Evolutionary conservation across 2,113 vertebrate species (phyloP).

Genomic region (Pedetes capensis): DNA sequence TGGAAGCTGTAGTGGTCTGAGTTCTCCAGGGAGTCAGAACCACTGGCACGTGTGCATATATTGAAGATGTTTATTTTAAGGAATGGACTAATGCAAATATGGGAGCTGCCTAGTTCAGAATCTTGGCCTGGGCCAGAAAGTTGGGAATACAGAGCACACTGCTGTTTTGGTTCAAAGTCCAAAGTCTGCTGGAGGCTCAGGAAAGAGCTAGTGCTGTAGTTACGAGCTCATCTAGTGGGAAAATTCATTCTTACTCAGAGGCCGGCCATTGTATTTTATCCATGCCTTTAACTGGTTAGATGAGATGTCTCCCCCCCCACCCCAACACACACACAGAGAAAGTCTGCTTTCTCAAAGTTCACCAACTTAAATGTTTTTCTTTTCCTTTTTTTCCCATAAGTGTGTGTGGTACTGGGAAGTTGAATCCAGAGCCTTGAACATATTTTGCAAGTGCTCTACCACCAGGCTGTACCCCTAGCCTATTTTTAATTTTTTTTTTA

Average conservation of each 20-base stretch:
- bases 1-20: not conserved
- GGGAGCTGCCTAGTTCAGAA: not conserved
- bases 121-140: not conserved
- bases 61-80: not conserved
- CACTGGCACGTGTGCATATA: not conserved
- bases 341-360: no score
- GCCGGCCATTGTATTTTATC: not conserved
- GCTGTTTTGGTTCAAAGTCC: no score
- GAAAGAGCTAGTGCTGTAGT: not conserved
- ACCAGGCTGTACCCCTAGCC: no score
- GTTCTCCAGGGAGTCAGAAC: not conserved
- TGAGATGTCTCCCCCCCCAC: no score
- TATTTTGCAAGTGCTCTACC: no score
- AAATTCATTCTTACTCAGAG: not conserved
- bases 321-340: no score
- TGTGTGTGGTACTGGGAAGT: no score
- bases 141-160: not conserved
- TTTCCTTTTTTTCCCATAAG: no score
- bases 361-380: not conserved
- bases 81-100: not conserved
- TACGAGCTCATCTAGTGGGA: not conserved
- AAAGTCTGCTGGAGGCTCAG: not conserved
- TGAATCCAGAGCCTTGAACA: no score
- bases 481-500: no score
- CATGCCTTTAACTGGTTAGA: not conserved